Evolutionary conservation across 2,797 vertebrate genomes (phyloP).

Genomic region (Microtus californicus): DNA sequence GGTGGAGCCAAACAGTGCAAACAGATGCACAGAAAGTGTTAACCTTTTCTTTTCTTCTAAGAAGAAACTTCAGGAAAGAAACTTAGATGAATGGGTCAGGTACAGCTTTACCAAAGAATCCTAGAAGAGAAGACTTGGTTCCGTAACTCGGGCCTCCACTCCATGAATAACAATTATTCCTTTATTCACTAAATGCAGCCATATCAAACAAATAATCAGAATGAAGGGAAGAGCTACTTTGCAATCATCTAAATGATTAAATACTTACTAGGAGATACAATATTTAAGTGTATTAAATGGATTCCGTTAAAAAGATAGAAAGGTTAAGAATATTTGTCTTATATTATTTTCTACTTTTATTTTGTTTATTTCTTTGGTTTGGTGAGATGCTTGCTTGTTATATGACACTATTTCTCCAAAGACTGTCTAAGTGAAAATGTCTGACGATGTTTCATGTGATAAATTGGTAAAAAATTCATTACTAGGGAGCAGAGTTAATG

Average conservation of each 20-base stretch:
- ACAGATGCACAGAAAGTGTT: background rate
- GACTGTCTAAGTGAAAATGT: constrained; percentile 80
- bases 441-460: constrained; percentile 79
- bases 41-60: background rate
- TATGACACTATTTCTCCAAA: constrained; percentile 78
- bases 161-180: background rate
- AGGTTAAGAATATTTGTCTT: constrained; percentile 44
- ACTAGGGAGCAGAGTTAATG: constrained; percentile 85
- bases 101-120: background rate
- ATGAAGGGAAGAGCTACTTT: constrained; percentile 39
- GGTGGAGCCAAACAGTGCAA: background rate
- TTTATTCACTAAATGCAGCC: constrained; percentile 64
- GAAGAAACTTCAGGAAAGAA: background rate
- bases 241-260: constrained; percentile 65
- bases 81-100: background rate
- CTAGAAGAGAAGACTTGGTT: background rate
- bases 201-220: constrained; percentile 46
- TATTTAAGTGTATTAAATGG: background rate
- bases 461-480: constrained; percentile 86
- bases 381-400: background rate
- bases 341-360: background rate
- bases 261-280: constrained; percentile 37
- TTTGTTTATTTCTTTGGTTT: constrained; percentile 14
- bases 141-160: background rate
- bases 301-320: constrained; percentile 56